phyloP scores from a whole-genome alignment of 2,113 vertebrate species.

The Oxyruncus cristatus region DNA sequence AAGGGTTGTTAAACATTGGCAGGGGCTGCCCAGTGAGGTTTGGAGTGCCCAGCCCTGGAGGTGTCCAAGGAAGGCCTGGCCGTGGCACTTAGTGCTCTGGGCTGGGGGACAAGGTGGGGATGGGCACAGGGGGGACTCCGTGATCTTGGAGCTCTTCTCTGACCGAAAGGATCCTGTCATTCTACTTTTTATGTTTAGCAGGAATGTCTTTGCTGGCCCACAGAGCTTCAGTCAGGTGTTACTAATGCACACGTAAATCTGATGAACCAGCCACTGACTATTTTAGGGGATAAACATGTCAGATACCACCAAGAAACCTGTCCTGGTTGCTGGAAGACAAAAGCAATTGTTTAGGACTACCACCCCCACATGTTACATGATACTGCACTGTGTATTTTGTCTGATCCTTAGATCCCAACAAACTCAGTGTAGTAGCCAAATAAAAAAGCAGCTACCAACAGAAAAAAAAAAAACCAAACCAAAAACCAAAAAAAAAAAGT shows the following conservation, averaged over 20 bases:
- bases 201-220: background rate
- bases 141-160: fast-evolving
- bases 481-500: background rate
- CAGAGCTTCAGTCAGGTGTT: background rate
- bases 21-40: background rate
- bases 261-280: background rate
- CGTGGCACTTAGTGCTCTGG: background rate
- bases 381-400: background rate
- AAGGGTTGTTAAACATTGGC: background rate
- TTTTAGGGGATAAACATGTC: background rate
- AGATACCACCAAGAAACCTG: background rate
- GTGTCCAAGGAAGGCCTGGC: background rate
- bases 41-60: background rate
- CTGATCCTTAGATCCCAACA: background rate
- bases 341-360: background rate
- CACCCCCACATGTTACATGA: background rate
- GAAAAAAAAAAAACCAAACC: background rate
- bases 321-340: background rate
- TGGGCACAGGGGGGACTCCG: fast-evolving
- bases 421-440: background rate
- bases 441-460: background rate
- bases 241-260: background rate
- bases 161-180: background rate
- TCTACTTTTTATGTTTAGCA: background rate
- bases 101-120: background rate